A percentile compares a stretch with the other conserved stretches of the same genome.
These are phyloP conservation scores for Hydropsyche tenuis DNA, from an alignment of 1,140 invertebrate genomes.

Conservation along the genomic window DNA sequence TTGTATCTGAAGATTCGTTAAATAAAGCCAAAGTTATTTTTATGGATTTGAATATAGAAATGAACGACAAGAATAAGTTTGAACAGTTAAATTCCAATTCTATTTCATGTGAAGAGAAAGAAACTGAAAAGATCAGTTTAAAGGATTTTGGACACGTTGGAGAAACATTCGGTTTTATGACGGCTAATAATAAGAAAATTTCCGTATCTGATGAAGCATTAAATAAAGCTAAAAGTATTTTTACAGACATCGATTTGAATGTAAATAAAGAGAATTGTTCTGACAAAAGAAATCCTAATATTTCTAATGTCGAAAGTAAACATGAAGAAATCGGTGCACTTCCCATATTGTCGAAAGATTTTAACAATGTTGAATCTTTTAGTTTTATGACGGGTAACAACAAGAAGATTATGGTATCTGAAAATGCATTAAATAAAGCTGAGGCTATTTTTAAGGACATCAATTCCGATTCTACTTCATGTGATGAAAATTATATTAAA, in stretches of 20 bases:
- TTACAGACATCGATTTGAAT: not conserved
- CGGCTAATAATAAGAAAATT: constrained; percentile 16
- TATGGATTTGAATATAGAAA: constrained; percentile 36
- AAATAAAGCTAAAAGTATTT: not conserved
- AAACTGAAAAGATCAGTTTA: too few relatives aligned
- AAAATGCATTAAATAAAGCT: constrained; percentile 5
- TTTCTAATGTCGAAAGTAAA: not conserved
- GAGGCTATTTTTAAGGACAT: not conserved
- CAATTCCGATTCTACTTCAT: too few relatives aligned
- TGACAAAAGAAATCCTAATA: not conserved
- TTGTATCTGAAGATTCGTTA: constrained; percentile 52
- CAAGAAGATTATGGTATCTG: not conserved
- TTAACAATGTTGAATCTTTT: not conserved
- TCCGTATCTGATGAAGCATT: not conserved
- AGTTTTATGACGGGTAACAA: not conserved
- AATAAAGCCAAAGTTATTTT: constrained; percentile 51
- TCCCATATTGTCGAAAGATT: too few relatives aligned
- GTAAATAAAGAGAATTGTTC: not conserved
- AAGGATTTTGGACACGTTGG: too few relatives aligned
- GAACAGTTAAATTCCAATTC: not conserved
- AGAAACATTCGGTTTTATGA: not conserved
- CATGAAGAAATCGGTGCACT: too few relatives aligned
- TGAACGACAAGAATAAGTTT: too few relatives aligned
- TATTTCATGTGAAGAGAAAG: not conserved
- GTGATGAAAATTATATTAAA: too few relatives aligned